Evolutionary conservation across 2,888 invertebrate species (phyloP).

Genomic region (Rhagophthalmus giganteus): DNA sequence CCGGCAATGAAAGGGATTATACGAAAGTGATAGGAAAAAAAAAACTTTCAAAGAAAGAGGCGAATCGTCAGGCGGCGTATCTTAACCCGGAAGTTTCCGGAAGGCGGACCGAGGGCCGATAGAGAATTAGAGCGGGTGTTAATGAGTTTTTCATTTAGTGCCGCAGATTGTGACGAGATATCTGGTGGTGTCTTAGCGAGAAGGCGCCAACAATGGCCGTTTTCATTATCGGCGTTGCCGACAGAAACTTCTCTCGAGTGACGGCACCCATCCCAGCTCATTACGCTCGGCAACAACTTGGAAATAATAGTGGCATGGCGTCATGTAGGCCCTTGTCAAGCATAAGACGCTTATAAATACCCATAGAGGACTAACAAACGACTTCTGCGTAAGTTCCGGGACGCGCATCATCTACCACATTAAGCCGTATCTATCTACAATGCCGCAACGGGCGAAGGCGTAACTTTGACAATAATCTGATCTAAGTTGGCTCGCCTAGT

Average conservation of each 20-base stretch:
- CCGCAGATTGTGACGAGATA: conserved; percentile 47
- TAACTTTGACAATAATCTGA: not conserved
- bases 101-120: conserved; percentile 26
- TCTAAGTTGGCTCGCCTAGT: not conserved
- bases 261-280: conserved; percentile 27
- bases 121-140: conserved; percentile 45
- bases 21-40: conserved; percentile 17
- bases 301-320: conserved; percentile 25
- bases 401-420: conserved; percentile 17
- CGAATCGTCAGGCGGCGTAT: conserved; percentile 32
- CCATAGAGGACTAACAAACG: conserved; percentile 21
- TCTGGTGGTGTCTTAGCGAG: conserved; percentile 39
- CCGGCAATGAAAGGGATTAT: conserved; percentile 16
- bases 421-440: conserved; percentile 14
- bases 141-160: conserved; percentile 52
- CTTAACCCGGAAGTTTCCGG: conserved; percentile 26
- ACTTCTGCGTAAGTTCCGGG: conserved; percentile 21
- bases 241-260: conserved; percentile 16
- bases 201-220: conserved; percentile 39
- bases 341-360: conserved; percentile 25
- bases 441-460: conserved; percentile 1
- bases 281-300: conserved; percentile 29
- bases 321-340: conserved; percentile 23
- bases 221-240: conserved; percentile 39
- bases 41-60: conserved; percentile 26